Evolutionary conservation across 2,113 vertebrate genomes (phyloP).

Genomic region (Bambusicola thoracicus): DNA sequence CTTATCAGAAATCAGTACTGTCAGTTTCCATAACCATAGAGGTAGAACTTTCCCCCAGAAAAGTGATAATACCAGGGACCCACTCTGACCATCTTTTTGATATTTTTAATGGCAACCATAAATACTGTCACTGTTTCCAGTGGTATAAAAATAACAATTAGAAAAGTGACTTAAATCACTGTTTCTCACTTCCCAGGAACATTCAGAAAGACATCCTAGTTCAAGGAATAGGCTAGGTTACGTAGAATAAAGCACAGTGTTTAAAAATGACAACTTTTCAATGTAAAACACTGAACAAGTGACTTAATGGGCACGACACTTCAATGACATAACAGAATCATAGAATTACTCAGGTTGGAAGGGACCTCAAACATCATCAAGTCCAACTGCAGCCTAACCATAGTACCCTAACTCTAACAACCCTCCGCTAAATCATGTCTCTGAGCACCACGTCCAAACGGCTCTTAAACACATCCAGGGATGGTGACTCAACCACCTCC

Average conservation of each 20-base stretch:
- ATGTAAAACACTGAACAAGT: not conserved
- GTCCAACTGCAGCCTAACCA: too few species aligned
- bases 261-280: not conserved
- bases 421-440: too few species aligned
- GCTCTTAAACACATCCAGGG: too few species aligned
- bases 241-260: not conserved
- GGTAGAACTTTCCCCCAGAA: not conserved
- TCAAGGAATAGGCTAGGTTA: not conserved
- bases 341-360: too few species aligned
- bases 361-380: too few species aligned
- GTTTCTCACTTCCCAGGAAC: not conserved
- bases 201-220: not conserved
- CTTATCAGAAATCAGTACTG: not conserved
- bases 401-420: too few species aligned
- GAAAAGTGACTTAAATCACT: not conserved
- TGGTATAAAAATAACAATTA: not conserved
- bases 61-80: not conserved
- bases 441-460: too few species aligned
- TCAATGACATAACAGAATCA: not conserved
- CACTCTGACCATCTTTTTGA: not conserved
- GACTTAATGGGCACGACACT: not conserved
- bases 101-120: not conserved
- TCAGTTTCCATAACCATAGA: not conserved
- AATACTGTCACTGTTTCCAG: not conserved
- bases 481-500: too few species aligned